Evolutionary conservation across 2,113 vertebrate genomes (phyloP).

Genomic region (Spermophilus dauricus): DNA sequence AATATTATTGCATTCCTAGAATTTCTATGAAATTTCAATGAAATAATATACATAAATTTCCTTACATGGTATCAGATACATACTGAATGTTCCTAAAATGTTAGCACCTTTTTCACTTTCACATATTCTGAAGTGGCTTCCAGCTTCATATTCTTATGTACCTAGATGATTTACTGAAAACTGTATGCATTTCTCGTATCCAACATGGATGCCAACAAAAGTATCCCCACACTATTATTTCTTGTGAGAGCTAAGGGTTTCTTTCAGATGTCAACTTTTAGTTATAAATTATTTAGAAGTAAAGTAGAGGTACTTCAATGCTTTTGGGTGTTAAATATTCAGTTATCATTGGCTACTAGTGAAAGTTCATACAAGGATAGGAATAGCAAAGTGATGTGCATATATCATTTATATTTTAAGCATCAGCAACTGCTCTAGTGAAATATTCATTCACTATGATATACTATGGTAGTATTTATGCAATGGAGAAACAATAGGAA

Average conservation of each 20-base stretch:
- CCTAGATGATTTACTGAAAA: conserved; percentile 15
- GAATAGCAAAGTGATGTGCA: conserved; percentile 5
- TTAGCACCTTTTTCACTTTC: background rate
- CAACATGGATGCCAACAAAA: conserved; percentile 32
- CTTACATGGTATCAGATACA: background rate
- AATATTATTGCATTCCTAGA: background rate
- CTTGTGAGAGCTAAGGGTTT: background rate
- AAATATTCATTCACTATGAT: conserved; percentile 65
- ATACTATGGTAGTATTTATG: conserved; percentile 44
- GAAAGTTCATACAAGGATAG: conserved; percentile 22
- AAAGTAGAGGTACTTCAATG: conserved; percentile 27
- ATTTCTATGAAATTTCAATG: background rate
- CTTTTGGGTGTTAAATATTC: conserved; percentile 63
- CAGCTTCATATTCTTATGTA: background rate
- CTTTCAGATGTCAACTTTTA: conserved; percentile 47
- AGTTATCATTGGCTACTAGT: conserved; percentile 34
- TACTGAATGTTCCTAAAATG: background rate
- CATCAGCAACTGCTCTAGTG: conserved; percentile 42
- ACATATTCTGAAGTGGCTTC: background rate
- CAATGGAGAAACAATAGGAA: conserved; percentile 51
- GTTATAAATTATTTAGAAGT: conserved; percentile 68
- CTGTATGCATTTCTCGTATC: background rate
- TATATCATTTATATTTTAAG: conserved; percentile 69
- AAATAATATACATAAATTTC: background rate
- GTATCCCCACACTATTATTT: conserved; percentile 38